phyloP scores from a whole-genome alignment of 2,113 vertebrate genomes.

The Phyllopteryx taeniolatus region DNA sequence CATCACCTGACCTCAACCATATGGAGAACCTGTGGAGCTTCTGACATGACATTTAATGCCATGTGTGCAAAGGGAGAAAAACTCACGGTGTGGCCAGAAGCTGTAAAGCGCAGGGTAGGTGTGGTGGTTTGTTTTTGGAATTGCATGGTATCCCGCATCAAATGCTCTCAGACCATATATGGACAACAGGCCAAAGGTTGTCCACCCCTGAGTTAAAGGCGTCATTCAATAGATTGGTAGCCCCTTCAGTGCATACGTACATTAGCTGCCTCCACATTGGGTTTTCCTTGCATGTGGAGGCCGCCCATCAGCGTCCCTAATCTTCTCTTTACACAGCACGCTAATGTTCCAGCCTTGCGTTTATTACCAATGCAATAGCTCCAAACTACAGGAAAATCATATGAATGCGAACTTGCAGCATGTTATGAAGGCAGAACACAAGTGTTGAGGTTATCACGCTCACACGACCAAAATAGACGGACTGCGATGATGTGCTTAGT shows the following conservation, averaged over 20 bases:
- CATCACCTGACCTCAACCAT: no score
- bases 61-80: no score
- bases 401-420: constrained; percentile 25
- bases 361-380: not conserved
- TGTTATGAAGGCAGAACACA: constrained; percentile 68
- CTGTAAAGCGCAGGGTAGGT: not conserved
- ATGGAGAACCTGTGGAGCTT: no score
- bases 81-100: not conserved
- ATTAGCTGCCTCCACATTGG: constrained; percentile 5
- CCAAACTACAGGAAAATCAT: not conserved
- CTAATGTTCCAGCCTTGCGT: not conserved
- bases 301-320: not conserved
- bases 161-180: no score
- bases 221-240: not conserved
- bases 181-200: not conserved
- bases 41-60: no score
- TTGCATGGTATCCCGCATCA: no score
- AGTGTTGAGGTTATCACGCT: constrained; percentile 75
- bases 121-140: no score
- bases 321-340: not conserved
- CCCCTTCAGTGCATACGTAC: not conserved
- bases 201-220: not conserved
- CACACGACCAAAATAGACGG: constrained; percentile 73
- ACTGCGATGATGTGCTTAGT: constrained; percentile 52
- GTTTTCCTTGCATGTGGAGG: not conserved